phyloP scores from a whole-genome alignment of 2,113 vertebrate species.

The Ramphastos sulfuratus region DNA sequence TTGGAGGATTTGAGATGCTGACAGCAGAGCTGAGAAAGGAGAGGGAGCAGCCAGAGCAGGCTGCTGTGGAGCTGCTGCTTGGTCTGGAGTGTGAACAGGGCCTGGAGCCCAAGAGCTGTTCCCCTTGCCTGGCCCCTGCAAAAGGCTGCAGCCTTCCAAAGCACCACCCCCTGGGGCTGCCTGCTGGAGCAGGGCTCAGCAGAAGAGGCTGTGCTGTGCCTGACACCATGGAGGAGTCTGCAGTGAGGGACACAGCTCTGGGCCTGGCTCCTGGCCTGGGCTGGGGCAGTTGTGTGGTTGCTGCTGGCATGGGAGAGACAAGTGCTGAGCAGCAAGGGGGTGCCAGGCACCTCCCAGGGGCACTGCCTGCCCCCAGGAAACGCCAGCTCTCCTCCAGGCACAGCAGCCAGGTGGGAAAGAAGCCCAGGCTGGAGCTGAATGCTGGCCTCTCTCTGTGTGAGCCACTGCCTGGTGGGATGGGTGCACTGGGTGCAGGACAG shows the following conservation, averaged over 20 bases:
- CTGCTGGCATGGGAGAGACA: rapidly evolving
- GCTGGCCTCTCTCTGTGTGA: background rate
- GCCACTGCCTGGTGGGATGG: rapidly evolving
- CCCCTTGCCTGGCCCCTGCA: background rate
- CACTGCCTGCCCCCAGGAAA: background rate
- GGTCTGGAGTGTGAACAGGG: rapidly evolving
- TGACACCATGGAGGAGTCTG: rapidly evolving
- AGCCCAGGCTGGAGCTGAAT: constrained; percentile 15
- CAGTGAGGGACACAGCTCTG: rapidly evolving
- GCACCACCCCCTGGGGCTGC: background rate
- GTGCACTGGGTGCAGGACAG: background rate
- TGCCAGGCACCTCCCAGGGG: rapidly evolving
- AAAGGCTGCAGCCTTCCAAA: background rate
- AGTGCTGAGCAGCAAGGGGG: background rate
- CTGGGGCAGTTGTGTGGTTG: rapidly evolving
- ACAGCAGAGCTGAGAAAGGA: background rate
- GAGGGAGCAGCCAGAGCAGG: background rate
- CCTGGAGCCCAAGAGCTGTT: background rate
- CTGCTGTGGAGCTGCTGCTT: background rate
- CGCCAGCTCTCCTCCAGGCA: background rate
- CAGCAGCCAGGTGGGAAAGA: background rate
- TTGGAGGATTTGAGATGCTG: background rate
- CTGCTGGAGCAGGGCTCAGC: background rate
- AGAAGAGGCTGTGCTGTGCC: background rate
- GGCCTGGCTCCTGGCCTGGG: background rate